Evolutionary conservation across 2,797 vertebrate species (phyloP), one percentile per base, ranked within the genome.

Genomic region (Enteromius argenteus): DNA sequence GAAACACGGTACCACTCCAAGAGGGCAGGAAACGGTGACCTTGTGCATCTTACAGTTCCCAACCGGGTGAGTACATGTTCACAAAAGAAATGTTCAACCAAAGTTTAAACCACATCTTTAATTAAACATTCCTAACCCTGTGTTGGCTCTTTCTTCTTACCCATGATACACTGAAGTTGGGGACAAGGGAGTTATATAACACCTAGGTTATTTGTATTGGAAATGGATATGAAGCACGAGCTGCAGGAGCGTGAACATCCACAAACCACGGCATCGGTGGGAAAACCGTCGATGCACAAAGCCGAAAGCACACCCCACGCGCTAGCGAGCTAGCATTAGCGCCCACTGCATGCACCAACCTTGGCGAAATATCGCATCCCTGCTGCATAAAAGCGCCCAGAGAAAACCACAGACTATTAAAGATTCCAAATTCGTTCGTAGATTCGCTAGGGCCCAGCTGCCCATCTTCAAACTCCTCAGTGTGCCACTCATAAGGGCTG

Each of bases 361-460:
- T 96, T 92, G 96, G 96, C 64, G 95, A 96, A 92, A 96, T 96
- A 92, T 96, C 95, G 91, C 96, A 96, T 87, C 96, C 96, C 90
- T 96, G 96, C 67, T 94, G 92, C 96, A 96, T 96, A 91, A 96
- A 96, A 87, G 96, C 96, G 67, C 96, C 96, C 91, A 96, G 89
- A 85, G 96, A 96, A 90, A 96, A 96, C 97, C 97, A 99, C 85
- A 99, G 97, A 93, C 97, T 98, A 96, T 99, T 99, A 96, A 99
- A 99, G 95, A 99, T 99, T 93, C 98, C 98, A 96, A 99, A 99
- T 95, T 99, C 98, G 93, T 98, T 99, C 93, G 95, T 98, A 93
- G 97, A 98, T 93, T 99, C 97, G 78, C 97, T 99, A 91, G 96
- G 98, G 91, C 97, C 97, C 83, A 97, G 94, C 86, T 98, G 96